These are phyloP conservation scores for Aplysina aerophoba DNA, from an alignment of 37 sponge, comb jelly and placozoan species.

Conservation along the genomic window DNA sequence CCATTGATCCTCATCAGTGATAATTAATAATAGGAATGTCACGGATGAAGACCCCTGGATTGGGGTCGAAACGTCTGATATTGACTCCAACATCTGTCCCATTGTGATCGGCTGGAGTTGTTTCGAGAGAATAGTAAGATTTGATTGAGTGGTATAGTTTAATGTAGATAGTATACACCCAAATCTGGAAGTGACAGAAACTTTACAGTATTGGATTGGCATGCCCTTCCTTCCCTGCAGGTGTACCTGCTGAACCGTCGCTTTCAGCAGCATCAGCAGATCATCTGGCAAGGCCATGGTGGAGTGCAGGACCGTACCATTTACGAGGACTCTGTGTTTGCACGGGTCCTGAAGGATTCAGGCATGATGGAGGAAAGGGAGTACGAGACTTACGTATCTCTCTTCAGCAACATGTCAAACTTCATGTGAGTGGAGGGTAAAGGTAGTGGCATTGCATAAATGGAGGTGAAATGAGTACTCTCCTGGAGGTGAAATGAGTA, in stretches of 20 bases:
- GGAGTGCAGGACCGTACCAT: slow-evolving; percentile 97
- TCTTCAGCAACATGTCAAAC: slow-evolving; percentile 99
- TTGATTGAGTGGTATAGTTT: no score
- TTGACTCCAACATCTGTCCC: no score
- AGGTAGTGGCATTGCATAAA: not conserved
- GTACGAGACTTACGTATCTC: slow-evolving; percentile 84
- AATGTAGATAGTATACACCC: no score
- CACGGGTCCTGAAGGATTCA: slow-evolving; percentile 86
- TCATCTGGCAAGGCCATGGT: slow-evolving; percentile 95
- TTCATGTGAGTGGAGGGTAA: slow-evolving; percentile 77
- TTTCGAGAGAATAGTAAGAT: no score
- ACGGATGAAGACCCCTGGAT: no score
- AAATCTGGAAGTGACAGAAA: no score
- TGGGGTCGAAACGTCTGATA: no score
- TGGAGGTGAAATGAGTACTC: no score
- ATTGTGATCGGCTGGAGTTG: no score
- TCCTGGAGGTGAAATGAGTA: no score
- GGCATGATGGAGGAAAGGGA: slow-evolving; percentile 94
- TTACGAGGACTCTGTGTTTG: slow-evolving; percentile 97
- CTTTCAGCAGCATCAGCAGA: slow-evolving; percentile 98
- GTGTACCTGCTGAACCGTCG: slow-evolving; percentile 88
- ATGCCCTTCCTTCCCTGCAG: slow-evolving; percentile 37
- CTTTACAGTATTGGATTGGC: not conserved
- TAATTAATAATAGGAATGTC: no score
- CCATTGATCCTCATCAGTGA: no score